Base-by-base conservation (phyloP, 2,797 vertebrate species). In the Trichosurus vulpecula region DNA sequence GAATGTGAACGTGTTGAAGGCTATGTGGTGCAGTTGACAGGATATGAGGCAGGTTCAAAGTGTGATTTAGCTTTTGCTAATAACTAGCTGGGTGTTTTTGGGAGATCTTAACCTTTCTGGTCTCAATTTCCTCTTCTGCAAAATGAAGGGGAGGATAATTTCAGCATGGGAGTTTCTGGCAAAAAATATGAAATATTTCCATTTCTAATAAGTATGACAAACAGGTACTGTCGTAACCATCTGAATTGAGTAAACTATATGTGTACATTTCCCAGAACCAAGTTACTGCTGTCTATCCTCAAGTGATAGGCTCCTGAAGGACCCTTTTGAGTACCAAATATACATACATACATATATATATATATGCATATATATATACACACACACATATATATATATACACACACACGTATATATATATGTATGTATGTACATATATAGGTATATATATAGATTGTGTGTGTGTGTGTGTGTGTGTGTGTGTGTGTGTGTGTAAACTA, bases 1-100 rank as follows among this genome's bases (percentile, higher is more conserved):
- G 90, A 58, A 96, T 57, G 47, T 47, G 92, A 35, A 91, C 29
- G 91, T 74, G 47, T 93, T 93, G 92, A 25, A 92, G 92, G 1
- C 0, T 1, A 6, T 4, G 51, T n/a, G 47, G 51, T 31, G 22
- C 0, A 47, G 41, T 53, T 53, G 51, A 81, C 74, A 93, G 29
- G n/a, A 74, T 41, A n/a, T 66, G 13, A 31, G 61, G 41, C 3
- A 74, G 19, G 29, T 19, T 41, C n/a, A 74, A 41, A 41, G n/a
- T 74, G 66, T 41, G n/a, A 74, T 74, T 74, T 16, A 22, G n/a
- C 2, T 74, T 74, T 41, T 22, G 31, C 6, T 74, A 74, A 74
- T 22, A 74, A 25, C 66, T 74, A 74, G 66, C 41, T 41, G 8
- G 19, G 16, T 41, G 61, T 41, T 74, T n/a, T 74, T 74, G n/a